Evolutionary conservation across 2,797 vertebrate species (phyloP).

Genomic region (Sciurus carolinensis): DNA sequence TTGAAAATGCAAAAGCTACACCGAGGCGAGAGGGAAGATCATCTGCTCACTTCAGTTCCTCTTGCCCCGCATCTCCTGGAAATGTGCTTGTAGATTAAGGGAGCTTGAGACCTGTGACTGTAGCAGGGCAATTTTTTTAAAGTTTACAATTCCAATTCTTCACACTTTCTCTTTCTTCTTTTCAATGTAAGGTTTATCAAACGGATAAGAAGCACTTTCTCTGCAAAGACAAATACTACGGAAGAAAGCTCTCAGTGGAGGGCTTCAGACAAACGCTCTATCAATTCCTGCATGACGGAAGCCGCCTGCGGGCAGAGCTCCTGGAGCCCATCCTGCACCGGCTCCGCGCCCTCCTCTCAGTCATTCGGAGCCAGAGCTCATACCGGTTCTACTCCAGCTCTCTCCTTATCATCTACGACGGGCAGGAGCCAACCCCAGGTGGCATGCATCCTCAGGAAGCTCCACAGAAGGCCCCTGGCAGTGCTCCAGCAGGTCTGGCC

Average conservation of each 20-base stretch:
- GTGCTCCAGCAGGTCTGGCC: fast-evolving
- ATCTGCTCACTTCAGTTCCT: neutral
- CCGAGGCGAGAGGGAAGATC: neutral
- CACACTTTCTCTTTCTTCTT: constrained; percentile 57
- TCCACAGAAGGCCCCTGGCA: constrained; percentile 21
- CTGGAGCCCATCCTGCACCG: constrained; percentile 87
- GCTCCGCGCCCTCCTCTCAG: constrained; percentile 86
- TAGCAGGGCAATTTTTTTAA: neutral
- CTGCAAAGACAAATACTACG: constrained; percentile 91
- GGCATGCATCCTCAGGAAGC: constrained; percentile 56
- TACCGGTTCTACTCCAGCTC: constrained; percentile 92
- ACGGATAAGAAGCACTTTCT: constrained; percentile 87
- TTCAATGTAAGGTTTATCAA: constrained; percentile 89
- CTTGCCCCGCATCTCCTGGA: neutral
- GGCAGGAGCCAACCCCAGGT: constrained; percentile 82
- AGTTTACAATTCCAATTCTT: constrained; percentile 18
- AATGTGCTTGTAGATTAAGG: neutral
- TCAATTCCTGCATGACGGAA: constrained; percentile 89
- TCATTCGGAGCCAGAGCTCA: constrained; percentile 89
- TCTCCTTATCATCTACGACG: constrained; percentile 90
- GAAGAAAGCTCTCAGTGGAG: constrained; percentile 87
- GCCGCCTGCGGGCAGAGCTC: constrained; percentile 85
- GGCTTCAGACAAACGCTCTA: constrained; percentile 88
- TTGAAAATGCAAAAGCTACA: neutral
- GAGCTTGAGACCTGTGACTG: neutral